Conservation (phyloP, 2,797 vertebrate species). For the Epinephelus malabaricus region DNA sequence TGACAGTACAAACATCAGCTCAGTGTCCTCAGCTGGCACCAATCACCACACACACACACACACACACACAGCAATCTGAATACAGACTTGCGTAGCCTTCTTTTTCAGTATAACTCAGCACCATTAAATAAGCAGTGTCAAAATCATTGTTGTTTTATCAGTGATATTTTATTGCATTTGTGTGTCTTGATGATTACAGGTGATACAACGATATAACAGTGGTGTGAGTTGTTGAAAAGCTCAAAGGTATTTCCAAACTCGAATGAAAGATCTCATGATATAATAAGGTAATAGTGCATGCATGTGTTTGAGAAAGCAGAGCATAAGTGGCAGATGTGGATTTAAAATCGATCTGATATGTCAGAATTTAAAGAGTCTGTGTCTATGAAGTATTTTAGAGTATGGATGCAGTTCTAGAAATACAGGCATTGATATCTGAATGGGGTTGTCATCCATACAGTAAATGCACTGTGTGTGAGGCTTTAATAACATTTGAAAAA, state of each 20-base stretch:
- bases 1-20: no score
- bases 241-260: not conserved
- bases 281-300: not conserved
- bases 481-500: no score
- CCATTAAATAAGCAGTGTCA: not conserved
- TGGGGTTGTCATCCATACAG: no score
- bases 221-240: not conserved
- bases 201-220: not conserved
- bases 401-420: not conserved
- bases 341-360: no score
- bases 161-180: constrained; percentile 42
- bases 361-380: not conserved
- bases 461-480: no score
- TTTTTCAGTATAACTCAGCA: no score
- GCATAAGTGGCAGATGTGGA: no score
- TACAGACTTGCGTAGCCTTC: not conserved
- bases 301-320: no score
- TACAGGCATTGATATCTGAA: not conserved
- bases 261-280: not conserved
- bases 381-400: not conserved
- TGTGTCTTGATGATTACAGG: not conserved
- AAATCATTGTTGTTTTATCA: not conserved
- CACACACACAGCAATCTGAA: not conserved
- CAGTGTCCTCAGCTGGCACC: not conserved
- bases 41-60: not conserved